Base-by-base conservation (phyloP, 2,113 vertebrate genomes). In the Asarcornis scutulata region DNA sequence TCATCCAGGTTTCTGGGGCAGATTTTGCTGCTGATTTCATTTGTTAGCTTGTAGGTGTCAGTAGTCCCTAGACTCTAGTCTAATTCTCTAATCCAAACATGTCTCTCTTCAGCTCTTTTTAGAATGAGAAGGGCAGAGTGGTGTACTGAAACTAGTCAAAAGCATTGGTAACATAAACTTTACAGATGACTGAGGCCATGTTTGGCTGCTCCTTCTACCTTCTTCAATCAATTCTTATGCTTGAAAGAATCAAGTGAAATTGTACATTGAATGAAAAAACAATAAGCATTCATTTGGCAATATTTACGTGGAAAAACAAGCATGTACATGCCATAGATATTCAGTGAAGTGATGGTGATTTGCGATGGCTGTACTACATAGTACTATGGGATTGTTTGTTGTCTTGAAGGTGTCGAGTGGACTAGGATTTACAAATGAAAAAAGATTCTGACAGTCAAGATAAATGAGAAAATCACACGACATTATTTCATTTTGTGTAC, bases 1-100 rank as follows among this genome's bases (percentile, higher is more conserved):
- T 86, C 53, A 69, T 79, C 50, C 55, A 80, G 44, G 36, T 90
- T 88, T 77, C 46, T 86, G 83, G 64, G 75, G 9, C 76, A 75
- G 60, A 71, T 88, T 74, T 90, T 89, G 68, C 67, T 93, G 88
- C 63, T 91, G 88, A 74, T 90, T 94, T 93, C 13, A 83, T 83
- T 88, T 88, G 83, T 88, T 92, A 81, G 20, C 25, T 86, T 86
- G 1, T 62, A 91, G 74, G 17, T 88, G 21, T 89, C 80, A 86
- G 55, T 32, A 59, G 31, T 83, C 86, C 88, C 80, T 8, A 46
- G 86, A 92, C 77, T 74, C 44, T 12, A 26, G 20, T 62, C 16
- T 80, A 90, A 88, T 88, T 88, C 48, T 91, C 31, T 94, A 40
- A 80, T 88, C 29, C 67, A 67, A 88, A 66, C 7, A 5, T 48